Base-by-base conservation (phyloP, 64 coral and sea anemone genomes). In the Anthopleura sola region DNA sequence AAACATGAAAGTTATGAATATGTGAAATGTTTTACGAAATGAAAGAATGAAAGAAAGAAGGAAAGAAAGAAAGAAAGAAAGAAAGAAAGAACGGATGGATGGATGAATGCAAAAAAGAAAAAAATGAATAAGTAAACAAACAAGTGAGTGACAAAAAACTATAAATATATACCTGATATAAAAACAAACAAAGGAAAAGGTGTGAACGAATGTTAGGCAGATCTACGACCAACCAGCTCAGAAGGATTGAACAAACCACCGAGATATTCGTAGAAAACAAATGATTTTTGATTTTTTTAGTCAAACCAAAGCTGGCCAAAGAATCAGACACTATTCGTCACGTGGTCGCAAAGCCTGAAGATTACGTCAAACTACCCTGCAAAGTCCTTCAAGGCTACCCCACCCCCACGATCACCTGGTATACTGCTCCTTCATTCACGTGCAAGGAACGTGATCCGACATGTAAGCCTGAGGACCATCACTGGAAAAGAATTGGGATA, bases 381-480 rank as follows among this genome's bases (percentile, higher is more conserved):
- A 82, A 2, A 23, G 82, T 83, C 24, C 57, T 19, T 19, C 57
- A 46, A 19, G 58, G 87, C 14, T 79, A 39, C 60, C 87, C 87
- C 3, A 24, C 80, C 39, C 87, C 87, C 1, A 89, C 28, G 6
- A 26, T 84, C 29, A 55, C 29, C 21, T 90, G 88, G 88, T 84
- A 60, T 40, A 19, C 55, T 13, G 51, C 82, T 26, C 34, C 78
- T 3, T 54, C 49, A 8, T 71, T 33, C 38, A 75, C 21, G 12
- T 90, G 88, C 39, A 36, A 36, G 33, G 37, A 50, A 29, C 11
- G 34, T 34, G 78, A 33, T 48, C 38, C 3, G 6, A 28, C n/a
- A 0, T 84, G 88, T 18, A 58, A 77, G 53, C 81, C 81, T 8
- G 62, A 51, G 12, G 58, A 62, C 10, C 55, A 75, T 23, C 48